Evolutionary conservation across 2,113 vertebrate species (phyloP).

Genomic region (Globicephala melas): DNA sequence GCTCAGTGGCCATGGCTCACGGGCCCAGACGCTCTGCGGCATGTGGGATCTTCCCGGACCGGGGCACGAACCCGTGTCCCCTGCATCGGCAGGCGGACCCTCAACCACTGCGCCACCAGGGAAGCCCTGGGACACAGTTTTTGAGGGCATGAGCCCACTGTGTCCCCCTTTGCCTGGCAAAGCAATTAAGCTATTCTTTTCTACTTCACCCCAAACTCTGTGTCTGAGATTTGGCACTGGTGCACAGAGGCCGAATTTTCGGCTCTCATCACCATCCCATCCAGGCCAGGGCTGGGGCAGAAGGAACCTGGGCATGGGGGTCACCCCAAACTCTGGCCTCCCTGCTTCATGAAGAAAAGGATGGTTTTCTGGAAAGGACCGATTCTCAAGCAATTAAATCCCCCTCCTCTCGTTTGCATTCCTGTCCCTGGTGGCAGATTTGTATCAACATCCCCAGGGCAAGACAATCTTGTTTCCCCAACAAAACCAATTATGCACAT

Average conservation of each 20-base stretch:
- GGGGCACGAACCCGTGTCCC: no score
- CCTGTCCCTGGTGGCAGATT: conserved; percentile 4
- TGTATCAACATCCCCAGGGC: conserved; percentile 56
- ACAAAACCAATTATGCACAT: conserved; percentile 65
- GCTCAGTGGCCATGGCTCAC: no score
- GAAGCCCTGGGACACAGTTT: background rate
- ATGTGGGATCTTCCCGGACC: no score
- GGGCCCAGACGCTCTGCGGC: no score
- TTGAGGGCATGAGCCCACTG: background rate
- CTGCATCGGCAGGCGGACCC: no score
- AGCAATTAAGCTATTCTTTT: background rate
- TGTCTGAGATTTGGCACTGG: background rate
- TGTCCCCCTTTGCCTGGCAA: background rate
- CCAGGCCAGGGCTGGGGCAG: background rate
- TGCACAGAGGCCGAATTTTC: background rate
- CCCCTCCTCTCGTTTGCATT: conserved; percentile 48
- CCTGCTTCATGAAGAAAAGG: background rate
- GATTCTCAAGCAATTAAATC: background rate
- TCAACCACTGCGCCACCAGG: no score
- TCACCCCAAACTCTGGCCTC: background rate
- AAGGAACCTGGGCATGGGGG: background rate
- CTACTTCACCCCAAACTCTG: background rate
- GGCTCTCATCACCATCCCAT: background rate
- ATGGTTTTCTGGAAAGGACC: background rate
- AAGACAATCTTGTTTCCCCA: conserved; percentile 68